A percentile compares a stretch with the other conserved stretches of the same genome.
Evolutionary conservation across 2,113 vertebrate species (phyloP).

Genomic region (Lampris incognitus): DNA sequence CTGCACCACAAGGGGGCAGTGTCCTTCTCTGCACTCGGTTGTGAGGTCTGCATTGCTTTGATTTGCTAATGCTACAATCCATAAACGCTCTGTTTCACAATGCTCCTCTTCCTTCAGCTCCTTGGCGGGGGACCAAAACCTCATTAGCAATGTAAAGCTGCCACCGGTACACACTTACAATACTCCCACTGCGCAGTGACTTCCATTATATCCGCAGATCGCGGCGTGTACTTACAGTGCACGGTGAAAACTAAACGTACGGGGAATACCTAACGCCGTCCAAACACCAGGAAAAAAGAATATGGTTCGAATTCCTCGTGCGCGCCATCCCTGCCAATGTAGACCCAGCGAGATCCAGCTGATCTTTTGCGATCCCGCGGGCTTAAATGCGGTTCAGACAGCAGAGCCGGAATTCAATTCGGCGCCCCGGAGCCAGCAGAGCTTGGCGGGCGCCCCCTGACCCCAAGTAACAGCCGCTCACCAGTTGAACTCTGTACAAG

Average conservation of each 20-base stretch:
- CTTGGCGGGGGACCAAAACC: slow-evolving; percentile 58
- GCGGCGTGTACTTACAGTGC: slow-evolving; percentile 27
- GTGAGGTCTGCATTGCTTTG: slow-evolving; percentile 62
- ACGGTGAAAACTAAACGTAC: slow-evolving; percentile 4
- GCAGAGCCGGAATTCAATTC: slow-evolving; percentile 46
- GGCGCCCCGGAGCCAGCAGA: slow-evolving; percentile 35
- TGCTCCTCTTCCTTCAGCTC: slow-evolving; percentile 44
- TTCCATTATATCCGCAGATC: slow-evolving; percentile 61
- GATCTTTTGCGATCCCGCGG: slow-evolving; percentile 13
- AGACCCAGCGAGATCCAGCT: neutral
- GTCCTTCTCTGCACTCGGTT: slow-evolving; percentile 49
- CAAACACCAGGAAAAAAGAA: slow-evolving; percentile 7
- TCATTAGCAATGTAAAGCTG: slow-evolving; percentile 74
- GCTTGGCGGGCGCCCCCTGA: slow-evolving; percentile 23
- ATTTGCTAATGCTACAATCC: slow-evolving; percentile 65
- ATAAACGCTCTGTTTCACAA: slow-evolving; percentile 68
- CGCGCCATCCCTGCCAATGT: slow-evolving; percentile 14
- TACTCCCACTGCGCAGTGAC: slow-evolving; percentile 52
- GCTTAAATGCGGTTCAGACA: slow-evolving; percentile 37
- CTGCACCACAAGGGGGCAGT: slow-evolving; percentile 74
- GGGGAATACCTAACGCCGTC: slow-evolving; percentile 11
- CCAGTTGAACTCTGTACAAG: slow-evolving; percentile 92
- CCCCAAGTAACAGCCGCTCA: slow-evolving; percentile 69
- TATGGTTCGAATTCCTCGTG: slow-evolving; percentile 11
- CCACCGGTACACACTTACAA: slow-evolving; percentile 55